Evolutionary conservation across 2,888 invertebrate genomes (phyloP), one percentile per base, ranked within the genome.

Genomic region (Megalurothrips usitatus): DNA sequence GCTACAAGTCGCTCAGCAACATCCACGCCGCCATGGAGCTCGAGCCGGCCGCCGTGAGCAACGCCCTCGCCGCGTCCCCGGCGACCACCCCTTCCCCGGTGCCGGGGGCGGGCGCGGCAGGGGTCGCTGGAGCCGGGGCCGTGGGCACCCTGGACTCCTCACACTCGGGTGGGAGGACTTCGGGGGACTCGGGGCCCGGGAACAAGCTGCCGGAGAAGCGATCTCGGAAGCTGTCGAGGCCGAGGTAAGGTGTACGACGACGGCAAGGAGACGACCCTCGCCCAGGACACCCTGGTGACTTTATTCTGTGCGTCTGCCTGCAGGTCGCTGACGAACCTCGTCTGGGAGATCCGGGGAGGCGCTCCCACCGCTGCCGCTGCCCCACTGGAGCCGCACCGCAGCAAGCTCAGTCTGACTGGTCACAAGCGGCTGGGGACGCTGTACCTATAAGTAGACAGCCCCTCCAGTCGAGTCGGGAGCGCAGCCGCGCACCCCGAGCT

Each of bases 121-220:
- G 80, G 82, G 84, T 23, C 23, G 12, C 52, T 19, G 68, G 68
- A 12, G 68, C 68, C 88, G 90, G 88, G 87, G 88, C 94, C 86
- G 94, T 94, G 0, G 95, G 94, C 0, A 96, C 96, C n/a, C 89
- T 96, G 83, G 95, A 96, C 86, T 96, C 96, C 63, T 95, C 95
- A 86, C 94, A 95, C 88, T 95, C 95, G 47, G 96, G 95, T 58
- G 95, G 95, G 0, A 90, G 94, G 81, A 94, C 94, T 9, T 95
- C 95, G 17, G 95, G 94, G 2, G 96, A 95, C 87, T 95, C 95
- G 8, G 92, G 91, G 0, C 91, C 92, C 79, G 92, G 92, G 1
- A 92, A 92, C 9, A 95, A 95, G 86, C 90, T 94, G 85, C 94
- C 94, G 81, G 95, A 95, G 86, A 95, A 95, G 86, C 84, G 85